These are phyloP conservation scores for Coregonus clupeaformis DNA, from an alignment of 2,113 vertebrate species.

Conservation along the genomic window DNA sequence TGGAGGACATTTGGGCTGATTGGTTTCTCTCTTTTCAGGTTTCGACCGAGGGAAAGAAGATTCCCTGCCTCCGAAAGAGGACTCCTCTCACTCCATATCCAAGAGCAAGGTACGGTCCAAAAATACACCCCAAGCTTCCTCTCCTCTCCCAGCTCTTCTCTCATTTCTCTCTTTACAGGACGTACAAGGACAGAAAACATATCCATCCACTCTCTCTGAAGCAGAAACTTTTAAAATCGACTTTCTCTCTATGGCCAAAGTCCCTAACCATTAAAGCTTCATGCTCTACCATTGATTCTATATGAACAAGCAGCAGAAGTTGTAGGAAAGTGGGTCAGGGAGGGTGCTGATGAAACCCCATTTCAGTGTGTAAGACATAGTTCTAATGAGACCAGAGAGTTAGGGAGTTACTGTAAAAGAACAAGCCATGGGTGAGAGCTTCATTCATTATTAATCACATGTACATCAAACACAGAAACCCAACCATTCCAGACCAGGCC, in stretches of 20 bases:
- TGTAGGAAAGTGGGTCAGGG: not conserved
- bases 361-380: not conserved
- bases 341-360: not conserved
- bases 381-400: not conserved
- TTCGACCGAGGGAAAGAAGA: slow-evolving; percentile 93
- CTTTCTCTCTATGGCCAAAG: not conserved
- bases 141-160: not conserved
- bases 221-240: not conserved
- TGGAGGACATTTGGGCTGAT: not conserved
- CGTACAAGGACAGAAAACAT: not conserved
- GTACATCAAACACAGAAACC: not conserved
- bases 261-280: slow-evolving; percentile 2
- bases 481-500: too few species aligned
- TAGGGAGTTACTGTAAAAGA: not conserved
- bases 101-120: slow-evolving; percentile 90
- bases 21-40: slow-evolving; percentile 68
- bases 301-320: not conserved
- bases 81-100: slow-evolving; percentile 86
- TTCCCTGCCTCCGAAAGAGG: slow-evolving; percentile 85
- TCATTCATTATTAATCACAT: not conserved
- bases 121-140: slow-evolving; percentile 1
- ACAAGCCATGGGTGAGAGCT: not conserved
- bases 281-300: not conserved
- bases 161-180: not conserved
- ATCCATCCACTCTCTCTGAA: not conserved